phyloP scores from a whole-genome alignment of 2,797 vertebrate species.

The Melanotaenia nigrans region DNA sequence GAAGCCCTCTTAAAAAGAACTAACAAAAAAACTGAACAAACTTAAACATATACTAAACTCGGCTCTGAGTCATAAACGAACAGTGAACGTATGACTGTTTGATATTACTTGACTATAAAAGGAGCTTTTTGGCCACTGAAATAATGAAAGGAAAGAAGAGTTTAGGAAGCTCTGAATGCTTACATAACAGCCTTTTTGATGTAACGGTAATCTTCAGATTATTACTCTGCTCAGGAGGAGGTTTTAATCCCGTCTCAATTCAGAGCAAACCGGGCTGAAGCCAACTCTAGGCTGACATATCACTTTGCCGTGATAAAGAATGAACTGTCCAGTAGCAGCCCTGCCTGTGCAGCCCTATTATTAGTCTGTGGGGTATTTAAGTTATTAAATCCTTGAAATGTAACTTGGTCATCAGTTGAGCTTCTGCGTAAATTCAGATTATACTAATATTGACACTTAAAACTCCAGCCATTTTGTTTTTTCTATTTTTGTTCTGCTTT shows the following conservation, averaged over 20 bases:
- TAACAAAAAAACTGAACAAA: neutral
- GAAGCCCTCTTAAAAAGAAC: neutral
- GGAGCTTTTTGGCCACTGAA: conserved; percentile 17
- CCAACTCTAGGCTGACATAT: conserved; percentile 51
- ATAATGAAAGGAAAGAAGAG: conserved; percentile 42
- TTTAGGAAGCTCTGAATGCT: conserved; percentile 53
- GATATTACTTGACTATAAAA: conserved; percentile 31
- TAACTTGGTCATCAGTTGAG: neutral
- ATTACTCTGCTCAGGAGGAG: conserved; percentile 70
- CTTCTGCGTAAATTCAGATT: neutral
- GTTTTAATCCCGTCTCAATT: conserved; percentile 71
- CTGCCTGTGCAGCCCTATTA: neutral
- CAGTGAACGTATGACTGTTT: conserved; percentile 11
- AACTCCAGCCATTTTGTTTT: too few relatives aligned
- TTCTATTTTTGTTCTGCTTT: too few relatives aligned
- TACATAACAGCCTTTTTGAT: conserved; percentile 72
- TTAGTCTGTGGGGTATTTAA: conserved; percentile 15
- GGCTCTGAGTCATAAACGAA: neutral
- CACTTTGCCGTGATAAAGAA: conserved; percentile 35
- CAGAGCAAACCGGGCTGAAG: conserved; percentile 51
- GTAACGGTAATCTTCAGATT: conserved; percentile 81
- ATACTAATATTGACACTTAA: neutral
- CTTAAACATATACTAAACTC: too few relatives aligned
- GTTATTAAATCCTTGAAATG: neutral
- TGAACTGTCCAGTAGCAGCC: conserved; percentile 5